Evolutionary conservation across 2,888 invertebrate genomes (phyloP), one percentile per base, ranked within the genome.

Genomic region (Rotaria socialis): DNA sequence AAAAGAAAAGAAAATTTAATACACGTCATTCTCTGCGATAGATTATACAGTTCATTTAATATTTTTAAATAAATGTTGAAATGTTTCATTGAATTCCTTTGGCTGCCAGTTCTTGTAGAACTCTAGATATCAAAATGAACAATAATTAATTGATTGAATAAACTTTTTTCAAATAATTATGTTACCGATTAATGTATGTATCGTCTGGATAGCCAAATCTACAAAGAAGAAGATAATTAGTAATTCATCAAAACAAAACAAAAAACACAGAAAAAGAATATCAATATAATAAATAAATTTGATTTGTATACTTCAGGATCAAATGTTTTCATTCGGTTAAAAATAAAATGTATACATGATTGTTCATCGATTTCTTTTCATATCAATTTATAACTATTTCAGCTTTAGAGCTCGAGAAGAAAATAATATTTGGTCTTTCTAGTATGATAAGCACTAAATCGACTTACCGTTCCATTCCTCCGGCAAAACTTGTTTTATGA

Each of bases 401-500:
- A 52, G 4, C 4, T 14, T 52, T 52, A 16, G 14, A 52, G 11
- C 52, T 50, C 50, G 4, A 14, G 14, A 50, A 50, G 50, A 50
- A 50, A 11, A 14, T 50, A 8, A 50, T 11, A 50, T 14, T 8
- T 11, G 14, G 50, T 4, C 8, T 16, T 52, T 52, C 16, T 6
- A 52, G 16, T 16, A 52, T 16, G 52, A 52, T 52, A 14, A 52
- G 16, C 16, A 52, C 14, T 52, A 52, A 52, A 4, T 55, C 4
- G 2, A 56, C 88, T 87, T 87, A 89, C 89, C 86, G 88, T 56
- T 87, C 85, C 22, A 89, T 87, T 3, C 90, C 90, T 14, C 90
- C 90, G 74, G 84, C 22, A 10, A 88, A 86, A 74, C 86, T 89
- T 41, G 90, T 90, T 87, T 90, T 90, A 87, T 90, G 90, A 85